A percentile compares a stretch with the other conserved stretches of the same genome.
phyloP scores from a whole-genome alignment of 2,797 vertebrate genomes.

The Anguilla megastoma region DNA sequence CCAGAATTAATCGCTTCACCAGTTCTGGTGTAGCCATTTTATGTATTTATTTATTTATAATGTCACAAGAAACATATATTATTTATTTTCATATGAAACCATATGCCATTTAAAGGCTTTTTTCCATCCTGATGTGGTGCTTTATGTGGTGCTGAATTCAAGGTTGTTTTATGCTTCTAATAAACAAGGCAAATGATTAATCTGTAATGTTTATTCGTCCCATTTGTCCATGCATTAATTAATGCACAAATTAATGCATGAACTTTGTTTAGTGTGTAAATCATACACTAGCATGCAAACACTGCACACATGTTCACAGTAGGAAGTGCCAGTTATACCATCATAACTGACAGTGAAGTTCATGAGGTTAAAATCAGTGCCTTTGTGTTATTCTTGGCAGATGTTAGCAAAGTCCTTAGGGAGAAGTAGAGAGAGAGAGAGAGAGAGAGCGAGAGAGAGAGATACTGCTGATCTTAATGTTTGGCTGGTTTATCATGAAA shows the following conservation, averaged over 20 bases:
- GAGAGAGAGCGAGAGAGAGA: background rate
- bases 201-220: conserved; percentile 37
- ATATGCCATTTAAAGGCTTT: conserved; percentile 9
- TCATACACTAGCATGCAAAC: background rate
- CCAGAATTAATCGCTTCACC: background rate
- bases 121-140: background rate
- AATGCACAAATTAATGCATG: conserved; percentile 76
- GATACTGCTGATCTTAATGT: background rate
- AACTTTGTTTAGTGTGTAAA: conserved; percentile 72
- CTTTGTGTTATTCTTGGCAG: conserved; percentile 9
- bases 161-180: background rate
- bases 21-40: background rate
- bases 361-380: conserved; percentile 8
- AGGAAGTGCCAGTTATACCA: conserved; percentile 12
- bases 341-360: conserved; percentile 19
- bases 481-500: background rate
- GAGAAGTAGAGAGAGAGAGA: background rate
- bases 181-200: conserved; percentile 14
- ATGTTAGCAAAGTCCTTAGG: conserved; percentile 12
- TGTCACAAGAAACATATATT: background rate
- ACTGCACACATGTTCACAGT: conserved; percentile 16
- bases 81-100: background rate
- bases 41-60: background rate
- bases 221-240: conserved; percentile 68
- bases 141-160: background rate